These are phyloP conservation scores for Euura saliciscinereae DNA, from an alignment of 1,140 invertebrate species.

Conservation along the genomic window DNA sequence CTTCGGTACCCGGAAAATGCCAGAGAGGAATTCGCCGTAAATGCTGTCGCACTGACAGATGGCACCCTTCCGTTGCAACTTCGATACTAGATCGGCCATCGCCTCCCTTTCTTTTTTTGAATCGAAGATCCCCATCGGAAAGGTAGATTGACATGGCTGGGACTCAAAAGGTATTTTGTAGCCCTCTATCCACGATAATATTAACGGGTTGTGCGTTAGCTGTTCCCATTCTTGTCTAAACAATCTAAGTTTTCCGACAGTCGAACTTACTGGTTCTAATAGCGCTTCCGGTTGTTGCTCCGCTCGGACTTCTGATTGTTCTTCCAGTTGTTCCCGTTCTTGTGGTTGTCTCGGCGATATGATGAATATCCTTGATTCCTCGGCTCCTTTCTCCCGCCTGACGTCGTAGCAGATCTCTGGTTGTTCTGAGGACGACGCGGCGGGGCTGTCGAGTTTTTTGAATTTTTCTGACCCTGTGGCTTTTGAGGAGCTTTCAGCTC, in stretches of 20 bases:
- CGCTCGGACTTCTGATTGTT: neutral
- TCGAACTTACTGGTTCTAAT: neutral
- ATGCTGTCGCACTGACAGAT: constrained; percentile 25
- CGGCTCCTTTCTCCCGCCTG: neutral
- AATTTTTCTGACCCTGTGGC: no score
- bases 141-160: constrained; percentile 12
- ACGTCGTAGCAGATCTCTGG: neutral
- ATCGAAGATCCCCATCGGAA: neutral
- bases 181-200: constrained; percentile 9
- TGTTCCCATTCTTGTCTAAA: constrained; percentile 9
- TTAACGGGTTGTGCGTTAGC: neutral
- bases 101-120: constrained; percentile 9
- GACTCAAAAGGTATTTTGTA: constrained; percentile 17
- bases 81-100: neutral
- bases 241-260: constrained; percentile 13
- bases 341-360: no score
- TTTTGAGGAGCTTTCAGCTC: constrained; percentile 15
- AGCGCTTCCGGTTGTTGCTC: no score
- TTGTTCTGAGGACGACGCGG: neutral
- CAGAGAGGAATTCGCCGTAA: constrained; percentile 21
- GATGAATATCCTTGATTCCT: no score
- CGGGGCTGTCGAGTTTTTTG: constrained; percentile 10
- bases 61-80: constrained; percentile 18
- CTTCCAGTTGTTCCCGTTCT: neutral
- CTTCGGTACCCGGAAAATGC: constrained; percentile 24